Evolutionary conservation across 2,797 vertebrate species (phyloP).

Genomic region (Acropternis orthonyx): DNA sequence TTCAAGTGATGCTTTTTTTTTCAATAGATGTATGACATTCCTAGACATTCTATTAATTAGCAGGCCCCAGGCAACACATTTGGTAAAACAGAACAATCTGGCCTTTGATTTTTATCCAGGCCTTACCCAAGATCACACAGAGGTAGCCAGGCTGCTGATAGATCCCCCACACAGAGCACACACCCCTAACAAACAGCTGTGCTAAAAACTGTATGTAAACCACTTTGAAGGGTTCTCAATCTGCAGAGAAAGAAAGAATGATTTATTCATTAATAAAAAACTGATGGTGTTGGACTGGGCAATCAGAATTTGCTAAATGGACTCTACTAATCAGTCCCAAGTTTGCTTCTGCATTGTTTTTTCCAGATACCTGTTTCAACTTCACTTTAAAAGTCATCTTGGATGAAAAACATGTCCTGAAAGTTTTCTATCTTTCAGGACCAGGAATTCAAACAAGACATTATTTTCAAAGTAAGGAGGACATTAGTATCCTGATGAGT

Average conservation of each 20-base stretch:
- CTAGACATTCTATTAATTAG: conserved; percentile 66
- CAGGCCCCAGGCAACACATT: conserved; percentile 60
- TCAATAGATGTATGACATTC: conserved; percentile 66
- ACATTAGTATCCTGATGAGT: conserved; percentile 51
- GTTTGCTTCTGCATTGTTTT: background rate
- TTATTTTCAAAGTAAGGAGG: conserved; percentile 24
- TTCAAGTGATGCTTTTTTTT: conserved; percentile 49
- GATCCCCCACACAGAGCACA: conserved; percentile 57
- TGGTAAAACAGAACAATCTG: conserved; percentile 67
- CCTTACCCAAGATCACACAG: conserved; percentile 64
- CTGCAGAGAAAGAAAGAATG: background rate
- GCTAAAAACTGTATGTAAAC: conserved; percentile 9
- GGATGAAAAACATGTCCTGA: background rate
- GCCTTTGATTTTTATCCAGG: conserved; percentile 65
- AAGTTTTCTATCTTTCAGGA: background rate
- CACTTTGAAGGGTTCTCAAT: conserved; percentile 50
- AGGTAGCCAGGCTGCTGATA: conserved; percentile 64
- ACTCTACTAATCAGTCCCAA: background rate
- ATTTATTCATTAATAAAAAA: conserved; percentile 26
- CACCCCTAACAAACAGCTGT: conserved; percentile 59
- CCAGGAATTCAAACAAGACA: conserved; percentile 19
- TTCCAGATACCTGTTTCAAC: conserved; percentile 14
- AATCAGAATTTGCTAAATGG: background rate
- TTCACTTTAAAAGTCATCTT: background rate
- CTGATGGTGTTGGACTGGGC: background rate